Evolutionary conservation across 2,797 vertebrate genomes (phyloP), one percentile per base, ranked within the genome.

Genomic region (Aldrovandia affinis): DNA sequence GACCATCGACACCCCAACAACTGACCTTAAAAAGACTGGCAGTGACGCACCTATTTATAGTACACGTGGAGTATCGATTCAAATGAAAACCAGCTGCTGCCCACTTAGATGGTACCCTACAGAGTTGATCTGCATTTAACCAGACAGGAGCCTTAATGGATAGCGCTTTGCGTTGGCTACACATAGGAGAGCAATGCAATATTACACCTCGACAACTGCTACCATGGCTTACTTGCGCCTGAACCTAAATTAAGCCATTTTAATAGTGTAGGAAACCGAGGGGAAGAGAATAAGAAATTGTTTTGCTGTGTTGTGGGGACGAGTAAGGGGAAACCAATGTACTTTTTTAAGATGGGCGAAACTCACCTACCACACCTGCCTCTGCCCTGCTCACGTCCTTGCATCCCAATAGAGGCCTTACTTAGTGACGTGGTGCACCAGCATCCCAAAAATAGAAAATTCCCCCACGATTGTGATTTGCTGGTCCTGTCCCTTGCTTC

Each of bases 1-100:
- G 20, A 61, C 83, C 20, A 81, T 70, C 12, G 44, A 20, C 87
- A 85, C 89, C 57, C 77, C 63, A 20, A 85, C 84, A 30, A 81
- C 85, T 91, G 90, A 88, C 95, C 94, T 92, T 95, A 94, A 95
- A 95, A 94, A 95, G 94, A 84, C 92, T 30, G 78, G 86, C 75
- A 50, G 82, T 75, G 86, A 87, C 78, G 81, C 83, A 81, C 86
- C 94, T 95, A 95, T 95, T 95, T 95, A 93, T 95, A 94, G 91
- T 83, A 83, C 57, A 22, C 12, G 10, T 75, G 55, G 30, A 47
- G 83, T n/a, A 86, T 84, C 47, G 83, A 88, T 90, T 83, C 1
- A 22, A 81, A 65, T 6, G 44, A 81, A 86, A 83, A 81, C 52
- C 73, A 36, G 55, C 78, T 83, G 82, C 28, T 52, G 73, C 7